These are phyloP conservation scores for Netelia fuscicornis DNA, from an alignment of 2,888 invertebrate genomes.

Conservation along the genomic window DNA sequence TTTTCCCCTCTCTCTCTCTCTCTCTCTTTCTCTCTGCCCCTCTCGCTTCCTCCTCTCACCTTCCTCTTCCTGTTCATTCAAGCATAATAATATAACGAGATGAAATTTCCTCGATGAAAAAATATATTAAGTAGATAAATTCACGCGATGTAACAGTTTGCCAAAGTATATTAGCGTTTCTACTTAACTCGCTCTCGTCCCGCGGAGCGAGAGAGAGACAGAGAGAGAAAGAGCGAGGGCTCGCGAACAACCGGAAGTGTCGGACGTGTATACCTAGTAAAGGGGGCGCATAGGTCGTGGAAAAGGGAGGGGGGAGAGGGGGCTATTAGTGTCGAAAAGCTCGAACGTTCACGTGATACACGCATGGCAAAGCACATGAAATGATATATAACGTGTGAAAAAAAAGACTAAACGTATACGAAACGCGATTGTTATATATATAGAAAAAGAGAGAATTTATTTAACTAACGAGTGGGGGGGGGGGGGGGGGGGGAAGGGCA, in stretches of 20 bases:
- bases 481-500: not conserved
- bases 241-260: slow-evolving; percentile 50
- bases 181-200: not conserved
- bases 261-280: slow-evolving; percentile 4
- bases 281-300: not conserved
- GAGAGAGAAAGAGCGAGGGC: too few species aligned
- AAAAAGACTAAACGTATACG: slow-evolving; percentile 10
- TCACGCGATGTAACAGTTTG: slow-evolving; percentile 27
- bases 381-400: not conserved
- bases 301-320: not conserved
- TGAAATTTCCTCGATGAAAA: slow-evolving; percentile 5
- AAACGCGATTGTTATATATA: not conserved
- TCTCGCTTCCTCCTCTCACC: not conserved
- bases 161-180: slow-evolving; percentile 28
- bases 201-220: too few species aligned
- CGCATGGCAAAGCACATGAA: slow-evolving; percentile 11
- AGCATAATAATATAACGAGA: not conserved
- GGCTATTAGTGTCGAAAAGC: slow-evolving; percentile 35
- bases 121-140: not conserved
- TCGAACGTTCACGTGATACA: slow-evolving; percentile 48
- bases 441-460: slow-evolving; percentile 24
- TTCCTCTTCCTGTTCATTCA: slow-evolving; percentile 1
- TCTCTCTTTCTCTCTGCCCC: slow-evolving; percentile 16
- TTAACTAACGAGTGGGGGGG: slow-evolving; percentile 3
- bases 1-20: slow-evolving; percentile 1